Evolutionary conservation across 2,888 invertebrate species (phyloP).

Genomic region (Lissocephala sabroskyi): DNA sequence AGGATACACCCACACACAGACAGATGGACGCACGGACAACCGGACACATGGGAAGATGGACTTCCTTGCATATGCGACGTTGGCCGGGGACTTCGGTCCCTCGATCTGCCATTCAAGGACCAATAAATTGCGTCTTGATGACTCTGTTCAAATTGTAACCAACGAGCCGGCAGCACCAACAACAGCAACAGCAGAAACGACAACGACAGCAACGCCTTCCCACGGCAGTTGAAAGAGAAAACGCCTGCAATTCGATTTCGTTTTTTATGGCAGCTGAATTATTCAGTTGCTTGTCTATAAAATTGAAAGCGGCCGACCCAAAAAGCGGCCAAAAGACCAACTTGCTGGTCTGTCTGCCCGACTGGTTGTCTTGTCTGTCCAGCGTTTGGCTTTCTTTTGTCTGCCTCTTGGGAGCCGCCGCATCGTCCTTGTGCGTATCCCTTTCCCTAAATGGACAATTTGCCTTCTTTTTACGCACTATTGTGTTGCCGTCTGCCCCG

Average conservation of each 20-base stretch:
- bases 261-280: conserved; percentile 58
- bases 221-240: too few relatives aligned
- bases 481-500: conserved; percentile 23
- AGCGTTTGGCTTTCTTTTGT: background rate
- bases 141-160: conserved; percentile 48
- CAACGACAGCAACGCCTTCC: too few relatives aligned
- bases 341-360: too few relatives aligned
- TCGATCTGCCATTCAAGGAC: conserved; percentile 34
- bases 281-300: conserved; percentile 59
- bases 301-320: conserved; percentile 38
- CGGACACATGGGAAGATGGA: too few relatives aligned
- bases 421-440: too few relatives aligned
- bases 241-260: conserved; percentile 54
- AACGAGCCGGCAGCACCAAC: too few relatives aligned
- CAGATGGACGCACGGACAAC: too few relatives aligned
- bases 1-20: conserved; percentile 1
- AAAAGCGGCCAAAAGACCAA: too few relatives aligned
- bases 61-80: background rate
- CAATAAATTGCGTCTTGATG: conserved; percentile 60
- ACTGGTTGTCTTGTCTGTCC: too few relatives aligned
- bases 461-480: conserved; percentile 48
- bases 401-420: too few relatives aligned
- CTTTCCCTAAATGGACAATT: conserved; percentile 46
- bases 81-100: conserved; percentile 6
- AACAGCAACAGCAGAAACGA: conserved; percentile 6